These are phyloP conservation scores for Ormyrus labotus DNA, from an alignment of 2,888 invertebrate species.

Conservation along the genomic window DNA sequence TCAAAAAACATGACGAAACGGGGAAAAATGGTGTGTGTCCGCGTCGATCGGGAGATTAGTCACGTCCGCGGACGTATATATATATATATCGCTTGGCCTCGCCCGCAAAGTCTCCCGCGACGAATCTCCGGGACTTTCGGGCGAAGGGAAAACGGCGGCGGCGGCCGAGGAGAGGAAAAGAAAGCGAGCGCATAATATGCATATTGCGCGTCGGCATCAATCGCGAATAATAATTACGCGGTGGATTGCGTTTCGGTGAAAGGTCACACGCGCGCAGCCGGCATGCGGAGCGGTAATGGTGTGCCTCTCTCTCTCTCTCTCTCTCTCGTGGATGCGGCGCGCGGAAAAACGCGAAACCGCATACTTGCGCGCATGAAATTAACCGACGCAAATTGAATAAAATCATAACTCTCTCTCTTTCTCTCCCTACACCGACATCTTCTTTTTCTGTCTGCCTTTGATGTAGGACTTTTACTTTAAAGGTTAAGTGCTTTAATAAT, in stretches of 20 bases:
- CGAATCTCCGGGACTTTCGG: slow-evolving; percentile 42
- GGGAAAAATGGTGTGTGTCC: neutral
- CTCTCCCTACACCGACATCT: neutral
- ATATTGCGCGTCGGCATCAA: slow-evolving; percentile 1
- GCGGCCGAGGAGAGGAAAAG: neutral
- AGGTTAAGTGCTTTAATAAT: too few relatives aligned
- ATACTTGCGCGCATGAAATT: neutral
- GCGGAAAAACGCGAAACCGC: neutral
- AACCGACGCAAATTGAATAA: slow-evolving; percentile 38
- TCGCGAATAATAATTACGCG: slow-evolving; percentile 29
- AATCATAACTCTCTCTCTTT: slow-evolving; percentile 20
- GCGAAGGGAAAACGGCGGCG: neutral
- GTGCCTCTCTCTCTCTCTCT: neutral
- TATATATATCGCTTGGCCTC: neutral
- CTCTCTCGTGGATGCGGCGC: neutral
- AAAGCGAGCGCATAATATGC: neutral
- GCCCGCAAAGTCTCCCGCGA: slow-evolving; percentile 3
- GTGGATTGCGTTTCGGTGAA: slow-evolving; percentile 30
- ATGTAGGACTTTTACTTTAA: too few relatives aligned
- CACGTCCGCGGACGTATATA: too few relatives aligned
- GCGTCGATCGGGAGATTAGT: neutral
- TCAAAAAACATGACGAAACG: slow-evolving; percentile 26
- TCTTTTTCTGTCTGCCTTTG: neutral
- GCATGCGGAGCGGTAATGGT: neutral
- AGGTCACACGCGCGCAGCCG: slow-evolving; percentile 11